phyloP scores from a whole-genome alignment of 2,113 vertebrate species.

The Nematolebias whitei region DNA sequence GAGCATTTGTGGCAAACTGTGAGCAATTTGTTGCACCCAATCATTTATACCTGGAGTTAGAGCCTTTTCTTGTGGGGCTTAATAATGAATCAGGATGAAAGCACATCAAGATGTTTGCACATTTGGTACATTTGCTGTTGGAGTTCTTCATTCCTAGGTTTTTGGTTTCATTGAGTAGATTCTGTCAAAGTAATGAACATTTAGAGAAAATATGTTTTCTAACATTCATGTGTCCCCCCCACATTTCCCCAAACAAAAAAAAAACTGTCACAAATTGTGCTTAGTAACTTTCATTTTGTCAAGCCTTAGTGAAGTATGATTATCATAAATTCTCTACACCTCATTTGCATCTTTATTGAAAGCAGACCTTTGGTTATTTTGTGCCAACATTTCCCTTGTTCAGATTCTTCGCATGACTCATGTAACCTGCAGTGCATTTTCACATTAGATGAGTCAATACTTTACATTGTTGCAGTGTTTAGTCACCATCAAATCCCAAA shows the following conservation, averaged over 20 bases:
- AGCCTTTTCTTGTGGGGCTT: not conserved
- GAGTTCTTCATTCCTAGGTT: not conserved
- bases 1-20: not conserved
- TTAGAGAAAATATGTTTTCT: not conserved
- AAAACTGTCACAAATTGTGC: too few relatives aligned
- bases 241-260: too few relatives aligned
- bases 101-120: not conserved
- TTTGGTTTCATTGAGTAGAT: not conserved
- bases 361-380: not conserved
- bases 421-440: not conserved
- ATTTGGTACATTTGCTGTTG: not conserved
- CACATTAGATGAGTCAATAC: not conserved
- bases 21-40: not conserved
- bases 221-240: not conserved
- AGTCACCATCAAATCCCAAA: not conserved
- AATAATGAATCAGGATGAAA: not conserved
- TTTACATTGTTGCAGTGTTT: not conserved
- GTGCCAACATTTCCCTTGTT: not conserved
- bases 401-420: not conserved
- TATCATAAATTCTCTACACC: not conserved
- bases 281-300: not conserved
- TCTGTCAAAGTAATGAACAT: not conserved
- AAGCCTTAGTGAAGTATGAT: not conserved
- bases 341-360: not conserved
- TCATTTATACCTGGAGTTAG: not conserved